These are phyloP conservation scores for Perognathus longimembris DNA, from an alignment of 2,113 vertebrate species.

Conservation along the genomic window DNA sequence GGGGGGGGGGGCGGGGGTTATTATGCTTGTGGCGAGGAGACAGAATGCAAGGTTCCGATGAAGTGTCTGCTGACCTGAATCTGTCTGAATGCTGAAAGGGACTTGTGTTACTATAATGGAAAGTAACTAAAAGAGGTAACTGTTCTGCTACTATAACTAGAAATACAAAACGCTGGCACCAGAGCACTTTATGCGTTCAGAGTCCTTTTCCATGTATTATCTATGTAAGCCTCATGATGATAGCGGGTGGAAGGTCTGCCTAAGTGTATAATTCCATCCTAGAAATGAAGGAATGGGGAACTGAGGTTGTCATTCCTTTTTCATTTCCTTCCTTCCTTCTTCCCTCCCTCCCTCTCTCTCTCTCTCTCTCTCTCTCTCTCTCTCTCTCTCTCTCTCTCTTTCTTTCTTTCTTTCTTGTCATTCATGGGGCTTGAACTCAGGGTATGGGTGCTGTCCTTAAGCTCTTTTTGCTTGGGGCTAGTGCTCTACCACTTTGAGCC, in stretches of 20 bases:
- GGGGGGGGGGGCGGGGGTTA: no score
- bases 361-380: no score
- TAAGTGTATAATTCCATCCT: no score
- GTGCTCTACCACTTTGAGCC: no score
- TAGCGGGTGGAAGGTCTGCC: no score
- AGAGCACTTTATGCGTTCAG: neutral
- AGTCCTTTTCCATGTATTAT: neutral
- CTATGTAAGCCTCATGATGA: neutral
- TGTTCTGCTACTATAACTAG: neutral
- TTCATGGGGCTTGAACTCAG: no score
- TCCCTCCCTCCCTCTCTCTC: no score
- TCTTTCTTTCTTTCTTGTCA: no score
- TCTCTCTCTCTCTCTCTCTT: no score
- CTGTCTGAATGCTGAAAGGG: constrained; percentile 18
- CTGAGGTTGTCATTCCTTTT: neutral
- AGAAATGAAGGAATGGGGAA: neutral
- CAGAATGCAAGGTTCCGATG: constrained; percentile 46
- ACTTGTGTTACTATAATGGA: neutral
- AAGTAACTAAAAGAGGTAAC: neutral
- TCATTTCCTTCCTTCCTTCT: neutral
- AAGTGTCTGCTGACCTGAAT: constrained; percentile 1
- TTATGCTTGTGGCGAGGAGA: neutral
- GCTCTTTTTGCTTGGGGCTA: no score
- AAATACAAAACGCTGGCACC: neutral
- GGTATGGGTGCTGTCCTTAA: no score